Evolutionary conservation across 2,113 vertebrate genomes (phyloP).

Genomic region (Poicephalus meyeri): DNA sequence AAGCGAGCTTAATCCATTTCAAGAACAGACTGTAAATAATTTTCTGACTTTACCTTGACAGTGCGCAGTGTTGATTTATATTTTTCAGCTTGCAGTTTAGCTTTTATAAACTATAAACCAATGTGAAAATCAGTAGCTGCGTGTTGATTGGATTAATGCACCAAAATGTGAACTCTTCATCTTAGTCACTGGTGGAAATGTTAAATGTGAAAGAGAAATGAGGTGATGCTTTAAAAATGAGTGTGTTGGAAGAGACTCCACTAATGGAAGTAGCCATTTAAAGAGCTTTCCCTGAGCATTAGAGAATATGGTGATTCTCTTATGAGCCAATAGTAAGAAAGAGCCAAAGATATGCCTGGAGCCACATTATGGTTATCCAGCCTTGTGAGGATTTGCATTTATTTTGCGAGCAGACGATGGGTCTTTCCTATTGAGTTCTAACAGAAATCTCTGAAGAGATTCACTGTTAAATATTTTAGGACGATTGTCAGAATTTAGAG

Average conservation of each 20-base stretch:
- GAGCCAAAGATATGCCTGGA: conserved; percentile 41
- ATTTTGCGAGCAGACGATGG: neutral
- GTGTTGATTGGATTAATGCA: neutral
- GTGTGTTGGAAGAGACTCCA: neutral
- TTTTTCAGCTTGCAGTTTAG: neutral
- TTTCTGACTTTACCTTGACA: neutral
- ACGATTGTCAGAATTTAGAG: conserved; percentile 7
- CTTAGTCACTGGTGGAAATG: neutral
- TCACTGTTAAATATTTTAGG: conserved; percentile 55
- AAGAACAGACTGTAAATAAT: neutral
- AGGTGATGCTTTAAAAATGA: neutral
- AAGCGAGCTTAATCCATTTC: neutral
- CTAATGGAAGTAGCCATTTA: neutral
- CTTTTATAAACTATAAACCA: neutral
- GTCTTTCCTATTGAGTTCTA: conserved; percentile 4
- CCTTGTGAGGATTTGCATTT: conserved; percentile 57
- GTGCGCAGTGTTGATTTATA: neutral
- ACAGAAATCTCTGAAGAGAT: conserved; percentile 19
- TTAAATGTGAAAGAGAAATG: neutral
- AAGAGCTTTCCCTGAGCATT: conserved; percentile 14
- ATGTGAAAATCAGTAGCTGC: neutral
- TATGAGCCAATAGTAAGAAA: neutral
- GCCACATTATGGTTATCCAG: conserved; percentile 35
- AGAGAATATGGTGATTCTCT: conserved; percentile 17
- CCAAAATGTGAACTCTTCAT: neutral